A percentile compares a stretch with the other conserved stretches of the same genome.
phyloP scores from a whole-genome alignment of 2,113 vertebrate species.

The Apodemus sylvaticus region DNA sequence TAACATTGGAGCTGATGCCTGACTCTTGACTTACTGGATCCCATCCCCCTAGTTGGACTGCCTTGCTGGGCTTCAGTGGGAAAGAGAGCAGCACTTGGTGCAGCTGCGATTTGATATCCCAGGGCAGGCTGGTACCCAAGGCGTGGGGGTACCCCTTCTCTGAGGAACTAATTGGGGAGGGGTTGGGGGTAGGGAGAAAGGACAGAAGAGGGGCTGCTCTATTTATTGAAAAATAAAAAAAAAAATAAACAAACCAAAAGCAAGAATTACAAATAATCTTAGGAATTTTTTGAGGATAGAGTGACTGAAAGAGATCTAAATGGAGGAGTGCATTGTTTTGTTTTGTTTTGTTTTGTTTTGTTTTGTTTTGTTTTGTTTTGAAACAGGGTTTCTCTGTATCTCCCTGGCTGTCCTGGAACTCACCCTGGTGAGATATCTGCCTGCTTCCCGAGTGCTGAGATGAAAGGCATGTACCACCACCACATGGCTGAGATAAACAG shows the following conservation, averaged over 20 bases:
- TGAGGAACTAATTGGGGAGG: too few relatives aligned
- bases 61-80: too few relatives aligned
- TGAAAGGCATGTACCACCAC: background rate
- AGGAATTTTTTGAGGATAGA: background rate
- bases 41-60: too few relatives aligned
- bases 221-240: background rate
- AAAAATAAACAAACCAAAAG: background rate
- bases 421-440: background rate
- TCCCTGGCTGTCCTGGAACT: background rate
- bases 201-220: too few relatives aligned
- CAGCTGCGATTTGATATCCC: too few relatives aligned
- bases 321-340: background rate
- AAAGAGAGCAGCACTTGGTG: too few relatives aligned
- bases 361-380: background rate
- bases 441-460: background rate
- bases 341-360: too few relatives aligned
- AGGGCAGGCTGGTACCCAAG: too few relatives aligned
- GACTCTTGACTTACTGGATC: too few relatives aligned
- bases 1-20: too few relatives aligned
- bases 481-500: background rate
- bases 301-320: background rate
- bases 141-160: too few relatives aligned
- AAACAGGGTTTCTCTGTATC: background rate
- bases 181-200: too few relatives aligned
- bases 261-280: slow-evolving; percentile 1